phyloP scores from a whole-genome alignment of 1,140 invertebrate species.

The Heliothis virescens region DNA sequence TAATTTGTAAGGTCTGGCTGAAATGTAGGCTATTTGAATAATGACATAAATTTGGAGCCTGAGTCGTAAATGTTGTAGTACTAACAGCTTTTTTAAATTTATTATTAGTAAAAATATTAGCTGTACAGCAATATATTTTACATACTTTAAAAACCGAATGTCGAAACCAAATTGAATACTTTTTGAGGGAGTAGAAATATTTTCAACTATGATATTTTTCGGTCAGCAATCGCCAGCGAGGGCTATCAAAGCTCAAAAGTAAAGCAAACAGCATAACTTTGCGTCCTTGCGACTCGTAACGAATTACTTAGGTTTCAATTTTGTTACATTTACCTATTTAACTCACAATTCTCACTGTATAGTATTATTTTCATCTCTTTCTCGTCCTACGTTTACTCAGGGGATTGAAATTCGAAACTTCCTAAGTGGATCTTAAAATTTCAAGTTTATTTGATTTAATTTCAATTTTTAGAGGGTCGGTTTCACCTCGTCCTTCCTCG shows the following conservation, averaged over 20 bases:
- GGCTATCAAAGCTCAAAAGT: neutral
- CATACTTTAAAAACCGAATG: no score
- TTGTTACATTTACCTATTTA: neutral
- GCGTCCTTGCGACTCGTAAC: conserved; percentile 18
- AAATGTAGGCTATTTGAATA: no score
- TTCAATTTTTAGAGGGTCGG: conserved; percentile 23
- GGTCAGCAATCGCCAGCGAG: neutral
- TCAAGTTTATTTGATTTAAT: conserved; percentile 44
- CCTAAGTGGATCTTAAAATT: conserved; percentile 43
- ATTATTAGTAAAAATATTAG: no score
- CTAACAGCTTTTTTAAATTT: no score
- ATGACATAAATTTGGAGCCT: no score
- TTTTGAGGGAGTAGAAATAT: neutral
- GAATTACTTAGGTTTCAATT: conserved; percentile 17
- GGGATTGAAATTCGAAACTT: conserved; percentile 40
- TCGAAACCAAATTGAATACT: neutral
- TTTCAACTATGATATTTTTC: conserved; percentile 13
- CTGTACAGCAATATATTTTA: no score
- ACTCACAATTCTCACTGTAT: conserved; percentile 32
- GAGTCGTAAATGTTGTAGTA: no score
- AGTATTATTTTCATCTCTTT: conserved; percentile 36
- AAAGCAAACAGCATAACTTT: conserved; percentile 4
- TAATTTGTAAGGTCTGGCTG: no score
- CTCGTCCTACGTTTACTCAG: conserved; percentile 23
- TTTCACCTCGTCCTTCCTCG: neutral